Evolutionary conservation across 2,888 invertebrate genomes (phyloP).

Genomic region (Caenorhabditis panamensis): DNA sequence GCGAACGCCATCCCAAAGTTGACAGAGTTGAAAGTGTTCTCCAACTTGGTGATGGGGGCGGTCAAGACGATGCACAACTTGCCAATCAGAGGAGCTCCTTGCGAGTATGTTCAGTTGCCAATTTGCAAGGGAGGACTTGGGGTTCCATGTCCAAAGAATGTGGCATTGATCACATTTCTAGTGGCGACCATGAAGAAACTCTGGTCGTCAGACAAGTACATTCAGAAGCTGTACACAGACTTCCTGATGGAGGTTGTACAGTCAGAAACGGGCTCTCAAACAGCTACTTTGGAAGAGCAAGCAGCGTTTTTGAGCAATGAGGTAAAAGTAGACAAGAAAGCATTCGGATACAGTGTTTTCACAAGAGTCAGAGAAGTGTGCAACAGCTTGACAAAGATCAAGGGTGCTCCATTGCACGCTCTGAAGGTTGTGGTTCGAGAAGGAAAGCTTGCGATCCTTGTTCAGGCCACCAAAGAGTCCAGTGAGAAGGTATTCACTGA

Average conservation of each 20-base stretch:
- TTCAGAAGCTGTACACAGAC: slow-evolving; percentile 3
- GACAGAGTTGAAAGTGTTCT: slow-evolving; percentile 14
- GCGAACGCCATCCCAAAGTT: slow-evolving; percentile 2
- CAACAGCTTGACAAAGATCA: not conserved
- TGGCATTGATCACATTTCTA: slow-evolving; percentile 16
- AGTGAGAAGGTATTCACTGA: not conserved
- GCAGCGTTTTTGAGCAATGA: slow-evolving; percentile 23
- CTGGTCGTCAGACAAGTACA: slow-evolving; percentile 31
- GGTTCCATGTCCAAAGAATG: slow-evolving; percentile 10
- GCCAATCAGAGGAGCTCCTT: slow-evolving; percentile 3
- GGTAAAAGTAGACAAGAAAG: not conserved
- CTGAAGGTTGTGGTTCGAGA: not conserved
- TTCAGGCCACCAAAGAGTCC: not conserved
- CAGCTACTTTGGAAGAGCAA: not conserved
- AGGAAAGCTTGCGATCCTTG: slow-evolving; percentile 3
- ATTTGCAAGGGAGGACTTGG: slow-evolving; percentile 23
- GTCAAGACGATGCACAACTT: slow-evolving; percentile 10
- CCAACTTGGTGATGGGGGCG: slow-evolving; percentile 2
- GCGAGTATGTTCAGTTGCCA: slow-evolving; percentile 27
- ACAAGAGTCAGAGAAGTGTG: slow-evolving; percentile 13
- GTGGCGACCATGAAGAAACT: slow-evolving; percentile 20
- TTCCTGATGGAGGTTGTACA: slow-evolving; percentile 4
- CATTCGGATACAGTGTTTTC: slow-evolving; percentile 16
- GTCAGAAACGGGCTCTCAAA: not conserved
- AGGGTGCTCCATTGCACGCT: not conserved